Percentiles rank a stretch among this genome's conserved stretches.
Evolutionary conservation across 92 coral and sea anemone genomes (phyloP).

Genomic region (Porites lobata): DNA sequence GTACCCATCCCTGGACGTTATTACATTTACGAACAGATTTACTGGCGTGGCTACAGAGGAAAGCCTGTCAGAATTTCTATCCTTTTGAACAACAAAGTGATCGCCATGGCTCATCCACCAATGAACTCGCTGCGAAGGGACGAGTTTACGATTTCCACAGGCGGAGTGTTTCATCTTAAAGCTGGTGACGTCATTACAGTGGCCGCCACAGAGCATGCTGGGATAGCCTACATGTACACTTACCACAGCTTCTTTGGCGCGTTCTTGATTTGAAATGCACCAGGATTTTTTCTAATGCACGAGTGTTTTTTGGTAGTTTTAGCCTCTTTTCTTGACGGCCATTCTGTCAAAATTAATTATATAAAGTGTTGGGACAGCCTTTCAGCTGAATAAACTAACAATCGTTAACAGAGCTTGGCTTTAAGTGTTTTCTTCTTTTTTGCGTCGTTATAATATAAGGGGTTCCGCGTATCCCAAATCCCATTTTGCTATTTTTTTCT

Average conservation of each 20-base stretch:
- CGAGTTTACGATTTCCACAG: conserved; percentile 7
- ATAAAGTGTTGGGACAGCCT: no score
- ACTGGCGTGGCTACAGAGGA: conserved; percentile 20
- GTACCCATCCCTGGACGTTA: conserved; percentile 29
- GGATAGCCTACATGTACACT: no score
- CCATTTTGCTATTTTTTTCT: no score
- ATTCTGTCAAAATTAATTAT: not conserved
- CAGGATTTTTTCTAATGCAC: not conserved
- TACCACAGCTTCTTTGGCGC: conserved; percentile 43
- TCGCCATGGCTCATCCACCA: conserved; percentile 16
- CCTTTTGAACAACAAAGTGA: conserved; percentile 19
- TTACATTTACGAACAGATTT: conserved; percentile 41
- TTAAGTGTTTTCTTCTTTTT: no score
- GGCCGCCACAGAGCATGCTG: not conserved
- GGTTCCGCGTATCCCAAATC: no score
- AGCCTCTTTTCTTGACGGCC: not conserved
- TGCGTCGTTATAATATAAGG: no score
- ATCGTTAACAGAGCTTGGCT: no score
- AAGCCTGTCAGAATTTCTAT: conserved; percentile 27
- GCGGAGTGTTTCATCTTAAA: conserved; percentile 29
- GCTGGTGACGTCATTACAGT: conserved; percentile 35
- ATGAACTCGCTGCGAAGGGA: not conserved
- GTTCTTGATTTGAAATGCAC: conserved; percentile 15
- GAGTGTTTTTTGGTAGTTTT: not conserved
- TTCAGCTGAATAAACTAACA: not conserved